A percentile compares a stretch with the other conserved stretches of the same genome.
Evolutionary conservation across 2,797 vertebrate species (phyloP).

Genomic region (Yasuhikotakia modesta): DNA sequence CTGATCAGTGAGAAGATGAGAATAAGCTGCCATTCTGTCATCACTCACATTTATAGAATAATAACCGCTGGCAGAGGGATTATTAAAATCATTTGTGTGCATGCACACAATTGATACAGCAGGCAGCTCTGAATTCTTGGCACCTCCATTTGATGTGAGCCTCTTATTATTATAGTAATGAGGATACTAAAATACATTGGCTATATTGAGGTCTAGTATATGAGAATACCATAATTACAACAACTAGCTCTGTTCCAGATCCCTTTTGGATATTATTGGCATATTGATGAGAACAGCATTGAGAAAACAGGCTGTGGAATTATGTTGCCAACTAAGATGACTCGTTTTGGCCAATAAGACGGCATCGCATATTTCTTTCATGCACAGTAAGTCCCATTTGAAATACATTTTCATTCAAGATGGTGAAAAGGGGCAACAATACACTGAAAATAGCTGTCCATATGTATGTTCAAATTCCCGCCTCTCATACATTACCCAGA

Average conservation of each 20-base stretch:
- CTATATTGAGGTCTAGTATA: neutral
- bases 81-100: constrained; percentile 21
- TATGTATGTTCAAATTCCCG: too few relatives aligned
- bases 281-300: neutral
- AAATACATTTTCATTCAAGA: neutral
- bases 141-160: constrained; percentile 10
- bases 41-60: constrained; percentile 30
- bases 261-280: neutral
- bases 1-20: constrained; percentile 20
- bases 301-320: neutral
- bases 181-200: neutral
- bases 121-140: constrained; percentile 1
- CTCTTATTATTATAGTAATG: constrained; percentile 17
- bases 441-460: too few relatives aligned
- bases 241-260: neutral
- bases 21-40: constrained; percentile 34
- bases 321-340: neutral
- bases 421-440: neutral
- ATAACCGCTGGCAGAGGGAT: constrained; percentile 23
- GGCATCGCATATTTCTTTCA: neutral
- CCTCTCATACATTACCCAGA: too few relatives aligned
- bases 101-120: constrained; percentile 19
- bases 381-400: neutral
- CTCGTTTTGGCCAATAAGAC: neutral
- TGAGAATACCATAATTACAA: neutral